Evolutionary conservation across 2,113 vertebrate genomes (phyloP).

Genomic region (Abramis brama): DNA sequence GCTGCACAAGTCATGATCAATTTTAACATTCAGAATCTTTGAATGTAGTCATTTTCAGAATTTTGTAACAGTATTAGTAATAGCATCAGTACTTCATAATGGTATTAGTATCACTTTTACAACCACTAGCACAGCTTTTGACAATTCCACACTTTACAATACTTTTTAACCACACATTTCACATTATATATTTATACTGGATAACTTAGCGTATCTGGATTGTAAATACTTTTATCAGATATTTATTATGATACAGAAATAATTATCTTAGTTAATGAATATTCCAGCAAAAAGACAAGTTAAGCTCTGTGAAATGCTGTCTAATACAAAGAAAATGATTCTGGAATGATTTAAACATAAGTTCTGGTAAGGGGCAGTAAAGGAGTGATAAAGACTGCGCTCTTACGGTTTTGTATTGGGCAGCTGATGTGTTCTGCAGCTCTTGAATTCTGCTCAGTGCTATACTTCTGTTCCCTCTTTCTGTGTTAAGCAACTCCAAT

Average conservation of each 20-base stretch:
- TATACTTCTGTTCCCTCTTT: constrained; percentile 87
- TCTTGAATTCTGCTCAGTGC: constrained; percentile 81
- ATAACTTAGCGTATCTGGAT: background rate
- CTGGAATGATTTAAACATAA: background rate
- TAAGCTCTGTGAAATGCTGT: background rate
- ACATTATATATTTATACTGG: no score
- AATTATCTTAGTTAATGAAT: background rate
- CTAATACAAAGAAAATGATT: background rate
- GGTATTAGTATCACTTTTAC: background rate
- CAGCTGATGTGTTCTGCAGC: constrained; percentile 82
- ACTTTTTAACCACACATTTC: background rate
- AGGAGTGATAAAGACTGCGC: background rate
- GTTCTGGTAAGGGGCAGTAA: background rate
- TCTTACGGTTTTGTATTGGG: constrained; percentile 86
- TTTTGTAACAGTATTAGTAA: background rate
- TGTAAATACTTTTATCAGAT: background rate
- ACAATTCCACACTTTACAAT: background rate
- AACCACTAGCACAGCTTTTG: background rate
- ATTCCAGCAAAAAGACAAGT: background rate
- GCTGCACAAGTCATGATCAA: no score
- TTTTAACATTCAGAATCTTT: no score
- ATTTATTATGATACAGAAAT: background rate
- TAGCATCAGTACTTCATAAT: background rate
- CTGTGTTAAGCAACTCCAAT: constrained; percentile 89
- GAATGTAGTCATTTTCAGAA: background rate